Conservation (phyloP, 1,140 invertebrate species). For the Oryzaephilus surinamensis region DNA sequence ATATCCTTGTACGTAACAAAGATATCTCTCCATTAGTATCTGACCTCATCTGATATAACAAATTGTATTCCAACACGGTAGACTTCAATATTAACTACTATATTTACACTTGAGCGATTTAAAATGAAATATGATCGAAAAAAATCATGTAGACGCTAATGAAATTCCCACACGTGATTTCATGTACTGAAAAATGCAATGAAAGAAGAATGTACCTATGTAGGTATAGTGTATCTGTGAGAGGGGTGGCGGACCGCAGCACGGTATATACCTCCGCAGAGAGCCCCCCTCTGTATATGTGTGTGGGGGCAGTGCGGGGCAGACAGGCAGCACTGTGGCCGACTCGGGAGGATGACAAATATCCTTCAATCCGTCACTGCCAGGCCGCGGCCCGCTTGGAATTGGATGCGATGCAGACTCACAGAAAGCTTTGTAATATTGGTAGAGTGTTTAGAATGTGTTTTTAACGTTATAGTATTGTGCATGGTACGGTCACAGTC, state of each 20-base stretch:
- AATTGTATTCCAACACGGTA: no score
- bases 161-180: constrained; percentile 22
- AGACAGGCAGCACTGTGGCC: constrained; percentile 32
- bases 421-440: constrained; percentile 39
- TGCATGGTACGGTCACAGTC: constrained; percentile 23
- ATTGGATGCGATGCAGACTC: constrained; percentile 39
- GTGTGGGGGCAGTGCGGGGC: constrained; percentile 12
- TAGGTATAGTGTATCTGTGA: constrained; percentile 21
- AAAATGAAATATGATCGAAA: no score
- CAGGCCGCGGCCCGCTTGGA: constrained; percentile 35
- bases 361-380: constrained; percentile 37
- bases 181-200: constrained; percentile 29
- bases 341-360: constrained; percentile 38
- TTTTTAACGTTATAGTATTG: not conserved
- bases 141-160: constrained; percentile 18
- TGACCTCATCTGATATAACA: no score
- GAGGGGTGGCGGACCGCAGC: constrained; percentile 14
- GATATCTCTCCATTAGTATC: no score
- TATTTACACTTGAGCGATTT: no score
- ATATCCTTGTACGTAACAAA: no score
- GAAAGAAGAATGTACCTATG: constrained; percentile 27
- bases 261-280: constrained; percentile 9
- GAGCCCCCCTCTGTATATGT: no score
- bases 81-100: no score
- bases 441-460: constrained; percentile 29